phyloP scores from a whole-genome alignment of 2,113 vertebrate genomes.

The Esox niger region DNA sequence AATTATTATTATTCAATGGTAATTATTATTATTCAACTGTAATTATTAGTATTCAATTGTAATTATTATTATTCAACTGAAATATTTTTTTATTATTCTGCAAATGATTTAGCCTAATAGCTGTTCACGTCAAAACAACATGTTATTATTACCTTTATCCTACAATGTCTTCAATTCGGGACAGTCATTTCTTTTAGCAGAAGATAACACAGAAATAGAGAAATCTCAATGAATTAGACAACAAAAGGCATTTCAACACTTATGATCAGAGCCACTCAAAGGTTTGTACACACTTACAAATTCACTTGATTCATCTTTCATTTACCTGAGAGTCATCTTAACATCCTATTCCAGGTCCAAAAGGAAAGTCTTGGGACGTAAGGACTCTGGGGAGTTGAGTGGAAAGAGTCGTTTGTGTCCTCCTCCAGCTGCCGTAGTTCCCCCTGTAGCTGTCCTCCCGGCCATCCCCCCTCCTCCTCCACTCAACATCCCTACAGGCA shows the following conservation, averaged over 20 bases:
- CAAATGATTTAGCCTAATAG: too few relatives aligned
- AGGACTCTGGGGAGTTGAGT: slow-evolving; percentile 90
- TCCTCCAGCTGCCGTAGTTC: slow-evolving; percentile 41
- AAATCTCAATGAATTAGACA: not conserved
- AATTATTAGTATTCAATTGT: too few relatives aligned
- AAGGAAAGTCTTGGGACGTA: slow-evolving; percentile 95
- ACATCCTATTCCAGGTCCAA: slow-evolving; percentile 82
- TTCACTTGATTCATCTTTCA: too few relatives aligned
- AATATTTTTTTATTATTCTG: too few relatives aligned
- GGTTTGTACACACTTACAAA: too few relatives aligned
- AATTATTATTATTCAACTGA: too few relatives aligned
- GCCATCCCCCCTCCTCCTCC: slow-evolving; percentile 62
- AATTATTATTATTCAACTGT: too few relatives aligned
- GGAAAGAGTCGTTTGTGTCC: slow-evolving; percentile 81
- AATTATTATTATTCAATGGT: too few relatives aligned
- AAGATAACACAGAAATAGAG: too few relatives aligned
- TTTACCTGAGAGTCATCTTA: not conserved
- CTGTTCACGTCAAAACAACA: too few relatives aligned
- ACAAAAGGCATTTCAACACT: not conserved
- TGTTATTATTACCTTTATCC: not conserved
- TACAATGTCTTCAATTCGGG: not conserved
- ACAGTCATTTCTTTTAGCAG: not conserved
- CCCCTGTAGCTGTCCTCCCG: slow-evolving; percentile 65
- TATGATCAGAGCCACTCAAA: not conserved
- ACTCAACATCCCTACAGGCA: slow-evolving; percentile 59